phyloP scores from a whole-genome alignment of 2,113 vertebrate species.

The Callipepla californica region DNA sequence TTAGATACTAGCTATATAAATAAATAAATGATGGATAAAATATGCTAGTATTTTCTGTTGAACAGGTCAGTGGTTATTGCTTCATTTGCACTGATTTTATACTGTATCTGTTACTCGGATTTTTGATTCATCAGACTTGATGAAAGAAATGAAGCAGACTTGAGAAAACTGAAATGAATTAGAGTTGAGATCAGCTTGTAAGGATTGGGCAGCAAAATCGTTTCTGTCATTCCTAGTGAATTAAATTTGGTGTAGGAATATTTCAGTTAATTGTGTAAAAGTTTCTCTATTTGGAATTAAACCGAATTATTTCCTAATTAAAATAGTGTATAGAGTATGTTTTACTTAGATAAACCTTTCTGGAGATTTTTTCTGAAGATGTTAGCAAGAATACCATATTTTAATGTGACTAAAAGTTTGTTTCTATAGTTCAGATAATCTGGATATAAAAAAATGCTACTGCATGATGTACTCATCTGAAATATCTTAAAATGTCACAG shows the following conservation, averaged over 20 bases:
- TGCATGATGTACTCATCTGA: neutral
- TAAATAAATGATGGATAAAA: neutral
- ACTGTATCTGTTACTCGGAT: neutral
- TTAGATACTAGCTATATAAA: neutral
- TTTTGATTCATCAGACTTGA: neutral
- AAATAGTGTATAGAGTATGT: neutral
- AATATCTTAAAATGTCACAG: neutral
- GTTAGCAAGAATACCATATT: neutral
- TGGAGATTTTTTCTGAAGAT: neutral
- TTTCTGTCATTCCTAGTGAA: neutral
- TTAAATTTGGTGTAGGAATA: neutral
- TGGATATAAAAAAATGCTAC: neutral
- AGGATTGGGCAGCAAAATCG: neutral
- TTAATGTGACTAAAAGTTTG: neutral
- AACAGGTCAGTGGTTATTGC: neutral
- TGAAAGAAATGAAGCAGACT: no score
- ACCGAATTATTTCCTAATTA: neutral
- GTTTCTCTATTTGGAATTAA: no score
- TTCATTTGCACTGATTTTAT: neutral
- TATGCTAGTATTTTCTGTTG: neutral
- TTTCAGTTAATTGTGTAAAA: no score
- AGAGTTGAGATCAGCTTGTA: neutral
- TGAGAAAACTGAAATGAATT: neutral
- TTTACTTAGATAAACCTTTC: neutral
- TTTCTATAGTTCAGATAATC: neutral